Percentiles rank a stretch among this genome's conserved stretches.
phyloP scores from a whole-genome alignment of 2,888 invertebrate genomes.

The Lumbricus terrestris region DNA sequence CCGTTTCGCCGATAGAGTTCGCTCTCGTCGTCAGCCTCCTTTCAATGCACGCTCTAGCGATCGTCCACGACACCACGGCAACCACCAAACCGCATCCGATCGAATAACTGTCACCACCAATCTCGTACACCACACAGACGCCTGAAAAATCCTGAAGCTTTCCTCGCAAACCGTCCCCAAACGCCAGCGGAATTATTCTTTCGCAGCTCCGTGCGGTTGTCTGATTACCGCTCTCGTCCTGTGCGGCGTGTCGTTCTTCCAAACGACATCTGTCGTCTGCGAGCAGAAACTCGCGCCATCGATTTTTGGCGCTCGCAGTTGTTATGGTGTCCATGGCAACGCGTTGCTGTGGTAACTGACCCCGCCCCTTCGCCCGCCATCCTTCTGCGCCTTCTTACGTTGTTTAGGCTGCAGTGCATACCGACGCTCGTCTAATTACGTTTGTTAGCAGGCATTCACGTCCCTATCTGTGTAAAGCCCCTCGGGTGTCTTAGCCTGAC shows the following conservation, averaged over 20 bases:
- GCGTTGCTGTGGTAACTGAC: neutral
- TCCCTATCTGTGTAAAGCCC: neutral
- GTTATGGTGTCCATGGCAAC: neutral
- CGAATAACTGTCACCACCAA: neutral
- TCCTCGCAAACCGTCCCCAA: neutral
- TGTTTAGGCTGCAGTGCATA: neutral
- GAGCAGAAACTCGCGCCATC: neutral
- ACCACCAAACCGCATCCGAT: neutral
- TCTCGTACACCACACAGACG: too few species aligned
- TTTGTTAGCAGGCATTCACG: neutral
- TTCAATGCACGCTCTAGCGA: neutral
- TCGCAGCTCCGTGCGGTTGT: neutral
- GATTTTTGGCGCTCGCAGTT: slow-evolving; percentile 3
- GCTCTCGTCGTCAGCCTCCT: neutral
- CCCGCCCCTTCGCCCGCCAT: neutral
- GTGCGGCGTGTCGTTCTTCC: neutral
- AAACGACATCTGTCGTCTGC: neutral
- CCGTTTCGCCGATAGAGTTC: neutral
- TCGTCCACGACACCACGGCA: neutral
- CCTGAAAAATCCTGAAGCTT: neutral
- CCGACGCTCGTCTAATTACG: slow-evolving; percentile 3
- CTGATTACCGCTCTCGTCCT: neutral
- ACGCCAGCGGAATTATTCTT: neutral
- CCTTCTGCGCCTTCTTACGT: neutral
- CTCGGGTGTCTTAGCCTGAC: neutral